Evolutionary conservation across 2,888 invertebrate species (phyloP).

Genomic region (Lepetodrilus schrolli): DNA sequence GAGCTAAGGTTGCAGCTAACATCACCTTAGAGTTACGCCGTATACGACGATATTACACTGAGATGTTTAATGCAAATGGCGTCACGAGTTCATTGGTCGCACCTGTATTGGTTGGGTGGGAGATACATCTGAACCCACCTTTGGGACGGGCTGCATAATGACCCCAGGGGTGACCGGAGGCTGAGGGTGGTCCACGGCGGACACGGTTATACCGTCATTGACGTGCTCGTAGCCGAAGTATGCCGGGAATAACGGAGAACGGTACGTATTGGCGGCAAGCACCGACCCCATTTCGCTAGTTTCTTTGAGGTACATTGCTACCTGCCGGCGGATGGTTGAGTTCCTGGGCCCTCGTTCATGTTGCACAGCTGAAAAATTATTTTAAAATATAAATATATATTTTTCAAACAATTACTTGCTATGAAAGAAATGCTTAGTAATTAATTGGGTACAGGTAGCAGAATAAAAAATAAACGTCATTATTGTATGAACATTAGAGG

Average conservation of each 20-base stretch:
- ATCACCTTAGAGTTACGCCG: too few relatives aligned
- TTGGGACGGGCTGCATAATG: conserved; percentile 74
- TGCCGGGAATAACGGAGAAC: conserved; percentile 65
- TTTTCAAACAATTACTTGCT: too few relatives aligned
- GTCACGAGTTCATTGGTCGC: too few relatives aligned
- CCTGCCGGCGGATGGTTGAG: conserved; percentile 93
- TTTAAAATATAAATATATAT: too few relatives aligned
- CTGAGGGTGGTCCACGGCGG: conserved; percentile 62
- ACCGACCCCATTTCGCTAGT: conserved; percentile 66
- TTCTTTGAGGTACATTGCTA: conserved; percentile 87
- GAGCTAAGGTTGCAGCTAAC: too few relatives aligned
- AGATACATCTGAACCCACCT: conserved; percentile 32
- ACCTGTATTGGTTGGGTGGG: conserved; percentile 6
- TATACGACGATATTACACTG: too few relatives aligned
- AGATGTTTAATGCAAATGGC: too few relatives aligned
- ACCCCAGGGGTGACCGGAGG: conserved; percentile 50
- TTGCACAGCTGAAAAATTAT: conserved; percentile 98
- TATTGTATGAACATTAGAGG: too few relatives aligned
- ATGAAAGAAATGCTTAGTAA: too few relatives aligned
- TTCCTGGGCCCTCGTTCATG: conserved; percentile 97
- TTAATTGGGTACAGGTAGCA: too few relatives aligned
- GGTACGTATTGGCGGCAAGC: conserved; percentile 60
- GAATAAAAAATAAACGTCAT: too few relatives aligned
- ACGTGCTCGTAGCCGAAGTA: conserved; percentile 58
- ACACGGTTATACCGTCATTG: conserved; percentile 61